Evolutionary conservation across 2,113 vertebrate species (phyloP), one percentile per base, ranked within the genome.

Genomic region (Notarius quadriscutis): DNA sequence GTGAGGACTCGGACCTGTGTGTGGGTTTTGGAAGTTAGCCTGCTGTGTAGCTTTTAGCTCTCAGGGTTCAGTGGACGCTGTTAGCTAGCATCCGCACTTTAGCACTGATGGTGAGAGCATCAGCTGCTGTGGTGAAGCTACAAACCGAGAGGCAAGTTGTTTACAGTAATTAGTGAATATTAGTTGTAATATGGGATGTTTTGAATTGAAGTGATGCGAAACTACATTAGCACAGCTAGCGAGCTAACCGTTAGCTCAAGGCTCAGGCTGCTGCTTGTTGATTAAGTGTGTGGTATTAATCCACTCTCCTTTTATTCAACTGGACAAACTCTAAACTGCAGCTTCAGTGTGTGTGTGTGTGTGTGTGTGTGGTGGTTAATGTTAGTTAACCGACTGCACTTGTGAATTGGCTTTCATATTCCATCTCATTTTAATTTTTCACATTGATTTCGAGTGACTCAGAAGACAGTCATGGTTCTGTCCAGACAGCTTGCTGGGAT

Each of bases 401-500:
- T 7, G 18, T 72, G 69, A 41, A 20, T 18, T 72, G 4, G 20
- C 1, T 22, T 74, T 41, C 2, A 8, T 10, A 20, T 22, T 10
- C 0, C 18, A 4, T 11, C 5, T 22, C 1, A 25, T 5, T 11
- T 5, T 3, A 5, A 0, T 71, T 6, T 48, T 2, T 34, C 1
- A 17, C 30, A 8, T 34, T 5, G 17, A 15, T 72, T 2, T 41
- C 7, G 17, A 74, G 71, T 9, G 71, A 74, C 34, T 72, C 30
- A 72, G 12, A 34, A 20, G 69, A 18, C 5, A 71, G 27, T 34
- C 67, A 18, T 71, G 67, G 17, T 34, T 0, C 5, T 72, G 69
- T 41, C 15, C 41, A 22, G 5, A 48, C 71, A 48, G 27, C 11
- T 27, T 67, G n/a, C 65, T 27, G 10, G 65, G 11, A 5, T 30